Conservation (phyloP, 2,888 invertebrate species). For the Sarcophaga carnaria region DNA sequence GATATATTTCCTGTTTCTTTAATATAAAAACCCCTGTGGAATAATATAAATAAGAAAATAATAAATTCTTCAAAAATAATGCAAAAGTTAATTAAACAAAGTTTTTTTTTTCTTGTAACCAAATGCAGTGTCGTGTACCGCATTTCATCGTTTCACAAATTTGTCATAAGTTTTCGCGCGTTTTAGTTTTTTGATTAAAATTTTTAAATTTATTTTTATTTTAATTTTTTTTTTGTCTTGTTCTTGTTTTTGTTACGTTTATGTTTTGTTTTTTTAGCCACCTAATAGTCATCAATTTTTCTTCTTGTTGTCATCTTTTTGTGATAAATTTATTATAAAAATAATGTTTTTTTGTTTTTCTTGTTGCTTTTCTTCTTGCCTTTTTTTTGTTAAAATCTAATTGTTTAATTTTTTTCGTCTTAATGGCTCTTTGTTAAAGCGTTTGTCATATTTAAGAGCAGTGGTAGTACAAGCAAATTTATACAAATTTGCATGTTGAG, state of each 20-base stretch:
- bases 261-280: slow-evolving; percentile 37
- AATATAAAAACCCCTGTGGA: too few species aligned
- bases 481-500: neutral
- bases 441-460: slow-evolving; percentile 50
- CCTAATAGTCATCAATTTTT: slow-evolving; percentile 58
- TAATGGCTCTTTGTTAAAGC: slow-evolving; percentile 5
- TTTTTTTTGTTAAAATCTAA: slow-evolving; percentile 55
- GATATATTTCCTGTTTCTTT: too few species aligned
- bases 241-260: slow-evolving; percentile 49
- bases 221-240: slow-evolving; percentile 69
- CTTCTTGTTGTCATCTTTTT: slow-evolving; percentile 35
- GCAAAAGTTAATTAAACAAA: too few species aligned
- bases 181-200: neutral
- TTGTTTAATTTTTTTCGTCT: slow-evolving; percentile 54
- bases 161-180: neutral
- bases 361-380: too few species aligned
- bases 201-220: slow-evolving; percentile 27
- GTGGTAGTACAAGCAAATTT: slow-evolving; percentile 3
- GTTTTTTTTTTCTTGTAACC: too few species aligned
- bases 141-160: too few species aligned
- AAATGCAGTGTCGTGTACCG: too few species aligned
- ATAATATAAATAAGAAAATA: too few species aligned
- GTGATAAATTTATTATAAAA: slow-evolving; percentile 44
- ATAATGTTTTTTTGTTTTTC: slow-evolving; percentile 15
- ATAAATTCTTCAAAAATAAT: too few species aligned